phyloP scores from a whole-genome alignment of 2,888 invertebrate genomes.

The Platycheirus albimanus region DNA sequence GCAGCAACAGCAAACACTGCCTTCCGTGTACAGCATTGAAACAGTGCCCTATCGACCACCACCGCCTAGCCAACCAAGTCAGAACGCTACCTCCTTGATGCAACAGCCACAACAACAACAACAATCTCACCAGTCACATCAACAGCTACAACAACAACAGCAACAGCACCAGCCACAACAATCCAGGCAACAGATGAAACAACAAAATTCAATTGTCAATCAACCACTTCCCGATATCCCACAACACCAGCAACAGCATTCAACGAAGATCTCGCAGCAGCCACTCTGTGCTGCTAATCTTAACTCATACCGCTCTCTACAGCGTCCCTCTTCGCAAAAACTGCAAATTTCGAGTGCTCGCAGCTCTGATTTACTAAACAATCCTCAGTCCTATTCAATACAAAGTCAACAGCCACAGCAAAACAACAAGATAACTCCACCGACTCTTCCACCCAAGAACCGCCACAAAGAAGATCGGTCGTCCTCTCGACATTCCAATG shows the following conservation, averaged over 20 bases:
- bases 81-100: conserved; percentile 38
- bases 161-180: conserved; percentile 74
- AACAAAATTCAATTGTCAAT: conserved; percentile 81
- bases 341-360: conserved; percentile 76
- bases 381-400: conserved; percentile 57
- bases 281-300: conserved; percentile 83
- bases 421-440: conserved; percentile 79
- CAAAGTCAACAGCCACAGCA: conserved; percentile 74
- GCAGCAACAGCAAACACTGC: conserved; percentile 77
- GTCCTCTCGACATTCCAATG: conserved; percentile 77
- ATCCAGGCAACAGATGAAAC: conserved; percentile 68
- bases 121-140: conserved; percentile 27
- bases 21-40: conserved; percentile 82
- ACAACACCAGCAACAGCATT: conserved; percentile 69
- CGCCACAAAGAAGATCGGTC: conserved; percentile 79
- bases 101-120: conserved; percentile 76
- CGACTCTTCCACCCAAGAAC: conserved; percentile 82
- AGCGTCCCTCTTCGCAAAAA: conserved; percentile 83
- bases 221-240: conserved; percentile 83
- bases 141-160: conserved; percentile 37
- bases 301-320: conserved; percentile 85
- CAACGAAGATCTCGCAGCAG: conserved; percentile 81
- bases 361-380: conserved; percentile 63
- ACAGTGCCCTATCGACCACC: conserved; percentile 77
- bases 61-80: conserved; percentile 67